Percentiles rank a stretch among this genome's conserved stretches.
Conservation (phyloP, 1,140 invertebrate genomes). For the Littorina saxatilis region DNA sequence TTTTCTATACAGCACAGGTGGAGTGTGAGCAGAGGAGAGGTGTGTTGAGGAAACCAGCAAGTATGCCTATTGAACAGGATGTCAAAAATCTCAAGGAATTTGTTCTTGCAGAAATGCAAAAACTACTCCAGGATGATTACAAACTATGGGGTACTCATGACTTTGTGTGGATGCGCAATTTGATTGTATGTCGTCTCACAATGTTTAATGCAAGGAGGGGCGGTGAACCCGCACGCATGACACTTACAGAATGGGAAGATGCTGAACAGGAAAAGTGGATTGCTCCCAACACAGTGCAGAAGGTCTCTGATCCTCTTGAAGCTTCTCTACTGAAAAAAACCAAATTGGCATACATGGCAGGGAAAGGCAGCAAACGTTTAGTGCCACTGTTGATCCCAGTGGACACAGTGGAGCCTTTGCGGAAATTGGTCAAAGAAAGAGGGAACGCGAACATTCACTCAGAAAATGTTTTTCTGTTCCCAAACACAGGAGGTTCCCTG, state of each 20-base stretch:
- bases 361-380: constrained; percentile 36
- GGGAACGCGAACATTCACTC: constrained; percentile 17
- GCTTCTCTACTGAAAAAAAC: constrained; percentile 29
- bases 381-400: constrained; percentile 44
- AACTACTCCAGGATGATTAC: constrained; percentile 25
- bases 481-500: constrained; percentile 33
- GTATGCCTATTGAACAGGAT: too few relatives aligned
- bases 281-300: constrained; percentile 1
- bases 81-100: too few relatives aligned
- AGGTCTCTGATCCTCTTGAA: constrained; percentile 37
- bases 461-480: constrained; percentile 43
- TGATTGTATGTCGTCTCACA: constrained; percentile 46
- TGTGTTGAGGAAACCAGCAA: too few relatives aligned
- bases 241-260: constrained; percentile 43
- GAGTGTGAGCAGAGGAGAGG: too few relatives aligned
- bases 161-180: constrained; percentile 35
- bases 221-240: constrained; percentile 44
- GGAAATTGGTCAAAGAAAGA: constrained; percentile 30
- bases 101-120: constrained; percentile 31
- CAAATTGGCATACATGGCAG: constrained; percentile 42
- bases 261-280: constrained; percentile 46
- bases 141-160: too few relatives aligned
- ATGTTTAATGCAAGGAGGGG: constrained; percentile 50
- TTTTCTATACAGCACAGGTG: too few relatives aligned
- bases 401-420: constrained; percentile 39